These are phyloP conservation scores for Megalops cyprinoides DNA, from an alignment of 2,797 vertebrate species.

Conservation along the genomic window DNA sequence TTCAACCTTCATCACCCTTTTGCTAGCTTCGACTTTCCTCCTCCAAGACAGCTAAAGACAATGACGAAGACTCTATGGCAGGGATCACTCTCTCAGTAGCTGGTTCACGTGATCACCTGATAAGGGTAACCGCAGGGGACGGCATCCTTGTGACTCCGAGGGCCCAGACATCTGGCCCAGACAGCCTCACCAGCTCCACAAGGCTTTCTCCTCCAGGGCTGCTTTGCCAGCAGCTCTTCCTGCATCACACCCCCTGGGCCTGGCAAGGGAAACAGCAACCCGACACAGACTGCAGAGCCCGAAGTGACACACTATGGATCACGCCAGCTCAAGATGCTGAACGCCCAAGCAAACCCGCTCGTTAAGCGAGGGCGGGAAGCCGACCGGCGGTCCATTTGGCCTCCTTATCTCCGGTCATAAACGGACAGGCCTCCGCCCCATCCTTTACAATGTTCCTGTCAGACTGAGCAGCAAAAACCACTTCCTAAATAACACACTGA, in stretches of 20 bases:
- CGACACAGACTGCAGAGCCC: background rate
- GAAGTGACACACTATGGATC: background rate
- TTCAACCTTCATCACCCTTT: background rate
- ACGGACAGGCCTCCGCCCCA: background rate
- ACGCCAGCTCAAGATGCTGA: background rate
- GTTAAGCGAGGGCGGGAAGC: background rate
- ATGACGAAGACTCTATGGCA: background rate
- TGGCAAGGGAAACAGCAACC: background rate
- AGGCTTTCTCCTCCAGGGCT: background rate
- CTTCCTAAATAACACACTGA: too few relatives aligned
- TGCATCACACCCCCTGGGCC: background rate
- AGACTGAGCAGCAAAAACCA: too few relatives aligned
- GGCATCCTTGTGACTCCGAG: background rate
- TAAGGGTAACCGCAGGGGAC: background rate
- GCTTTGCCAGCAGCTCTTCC: background rate
- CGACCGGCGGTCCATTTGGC: background rate
- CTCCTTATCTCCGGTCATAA: conserved; percentile 15
- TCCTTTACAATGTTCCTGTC: too few relatives aligned
- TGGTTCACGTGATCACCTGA: background rate
- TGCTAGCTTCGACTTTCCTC: background rate
- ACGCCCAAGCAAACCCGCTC: background rate
- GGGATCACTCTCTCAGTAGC: background rate
- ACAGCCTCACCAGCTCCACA: background rate
- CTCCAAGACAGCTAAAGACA: background rate
- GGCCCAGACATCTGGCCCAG: background rate